Conservation (phyloP, 1,140 invertebrate species). For the Formica exsecta region DNA sequence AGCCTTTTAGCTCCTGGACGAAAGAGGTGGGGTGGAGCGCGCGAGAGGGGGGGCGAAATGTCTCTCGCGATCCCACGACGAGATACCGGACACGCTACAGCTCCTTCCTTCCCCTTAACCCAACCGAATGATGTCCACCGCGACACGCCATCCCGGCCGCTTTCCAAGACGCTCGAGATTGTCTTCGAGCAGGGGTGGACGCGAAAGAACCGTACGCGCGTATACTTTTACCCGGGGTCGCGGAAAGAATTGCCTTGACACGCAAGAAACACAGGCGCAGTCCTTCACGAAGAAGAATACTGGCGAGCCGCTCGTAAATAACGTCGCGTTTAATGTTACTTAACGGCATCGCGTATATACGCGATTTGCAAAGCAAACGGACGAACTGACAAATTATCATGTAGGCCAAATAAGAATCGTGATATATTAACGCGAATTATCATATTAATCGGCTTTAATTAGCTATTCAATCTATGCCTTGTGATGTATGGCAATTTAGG, state of each 20-base stretch:
- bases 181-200: conserved; percentile 71
- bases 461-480: background rate
- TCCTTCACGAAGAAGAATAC: conserved; percentile 73
- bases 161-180: conserved; percentile 75
- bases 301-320: conserved; percentile 72
- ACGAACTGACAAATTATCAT: conserved; percentile 60
- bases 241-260: conserved; percentile 76
- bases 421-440: conserved; percentile 19
- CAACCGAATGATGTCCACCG: conserved; percentile 79
- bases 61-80: conserved; percentile 83
- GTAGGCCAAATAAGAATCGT: background rate
- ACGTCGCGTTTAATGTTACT: conserved; percentile 72
- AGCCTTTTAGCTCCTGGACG: conserved; percentile 68
- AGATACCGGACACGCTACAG: conserved; percentile 86
- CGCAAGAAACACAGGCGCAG: conserved; percentile 64
- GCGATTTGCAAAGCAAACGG: conserved; percentile 57
- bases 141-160: conserved; percentile 77
- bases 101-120: conserved; percentile 61
- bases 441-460: conserved; percentile 2
- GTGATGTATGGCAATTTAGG: background rate
- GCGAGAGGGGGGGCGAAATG: conserved; percentile 81
- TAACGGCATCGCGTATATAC: conserved; percentile 39
- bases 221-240: conserved; percentile 72
- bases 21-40: background rate
- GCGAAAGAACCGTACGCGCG: conserved; percentile 73